A percentile compares a stretch with the other conserved stretches of the same genome.
Conservation (phyloP, 2,113 vertebrate species). For the Tenebrosternarchus preto region DNA sequence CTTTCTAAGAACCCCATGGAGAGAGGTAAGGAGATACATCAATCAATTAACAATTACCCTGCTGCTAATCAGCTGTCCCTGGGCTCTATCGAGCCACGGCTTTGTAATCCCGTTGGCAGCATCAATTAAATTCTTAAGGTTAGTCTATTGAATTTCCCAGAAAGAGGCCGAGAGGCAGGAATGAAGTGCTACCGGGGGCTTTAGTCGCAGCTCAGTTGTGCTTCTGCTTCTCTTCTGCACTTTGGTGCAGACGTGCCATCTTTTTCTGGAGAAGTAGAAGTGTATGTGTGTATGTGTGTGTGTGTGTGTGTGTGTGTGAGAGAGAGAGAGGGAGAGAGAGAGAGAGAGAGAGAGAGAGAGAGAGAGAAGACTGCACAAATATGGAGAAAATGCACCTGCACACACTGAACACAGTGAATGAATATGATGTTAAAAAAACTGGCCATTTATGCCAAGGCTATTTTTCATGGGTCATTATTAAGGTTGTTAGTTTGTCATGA, state of each 20-base stretch:
- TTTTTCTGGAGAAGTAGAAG: slow-evolving; percentile 38
- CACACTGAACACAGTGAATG: not conserved
- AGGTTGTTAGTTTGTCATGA: too few relatives aligned
- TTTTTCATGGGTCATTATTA: too few relatives aligned
- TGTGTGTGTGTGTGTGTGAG: slow-evolving; percentile 10
- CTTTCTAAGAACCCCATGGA: slow-evolving; percentile 71
- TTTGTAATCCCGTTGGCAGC: slow-evolving; percentile 78
- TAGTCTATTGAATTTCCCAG: slow-evolving; percentile 83
- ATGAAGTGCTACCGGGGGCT: slow-evolving; percentile 65
- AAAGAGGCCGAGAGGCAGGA: slow-evolving; percentile 61
- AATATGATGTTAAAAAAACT: not conserved
- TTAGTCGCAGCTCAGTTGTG: slow-evolving; percentile 63
- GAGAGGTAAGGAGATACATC: slow-evolving; percentile 77
- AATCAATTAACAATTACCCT: slow-evolving; percentile 81
- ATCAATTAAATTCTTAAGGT: slow-evolving; percentile 82
- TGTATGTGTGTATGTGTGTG: slow-evolving; percentile 2
- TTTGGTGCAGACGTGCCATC: slow-evolving; percentile 37
- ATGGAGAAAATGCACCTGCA: not conserved
- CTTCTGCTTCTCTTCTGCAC: slow-evolving; percentile 53
- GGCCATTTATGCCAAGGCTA: too few relatives aligned
- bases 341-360: not conserved
- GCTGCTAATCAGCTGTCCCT: slow-evolving; percentile 80
- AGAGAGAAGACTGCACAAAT: not conserved
- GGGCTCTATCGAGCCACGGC: slow-evolving; percentile 63
- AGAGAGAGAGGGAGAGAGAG: not conserved